phyloP scores from a whole-genome alignment of 2,113 vertebrate species.

The Callithrix jacchus region DNA sequence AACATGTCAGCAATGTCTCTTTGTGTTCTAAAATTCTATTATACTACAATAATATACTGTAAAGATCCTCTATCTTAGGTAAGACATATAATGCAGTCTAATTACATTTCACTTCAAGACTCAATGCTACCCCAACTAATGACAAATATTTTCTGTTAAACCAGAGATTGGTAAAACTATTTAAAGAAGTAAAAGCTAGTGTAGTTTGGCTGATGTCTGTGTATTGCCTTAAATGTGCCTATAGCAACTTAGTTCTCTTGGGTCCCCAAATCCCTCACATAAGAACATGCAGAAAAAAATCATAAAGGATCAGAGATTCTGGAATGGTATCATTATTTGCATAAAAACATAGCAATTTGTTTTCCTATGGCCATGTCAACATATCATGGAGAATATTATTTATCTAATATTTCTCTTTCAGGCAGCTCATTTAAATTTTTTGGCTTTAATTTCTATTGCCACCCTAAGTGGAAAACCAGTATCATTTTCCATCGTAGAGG shows the following conservation, averaged over 20 bases:
- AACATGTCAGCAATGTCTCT: neutral
- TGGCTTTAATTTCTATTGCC: neutral
- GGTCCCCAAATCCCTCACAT: neutral
- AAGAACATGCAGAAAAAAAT: neutral
- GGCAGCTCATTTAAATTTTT: neutral
- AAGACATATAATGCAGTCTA: neutral
- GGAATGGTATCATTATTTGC: neutral
- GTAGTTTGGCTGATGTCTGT: neutral
- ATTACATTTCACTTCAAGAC: conserved; percentile 24
- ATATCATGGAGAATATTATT: neutral
- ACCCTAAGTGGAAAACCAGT: neutral
- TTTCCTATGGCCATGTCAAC: neutral
- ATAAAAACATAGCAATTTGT: neutral
- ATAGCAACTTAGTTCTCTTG: neutral
- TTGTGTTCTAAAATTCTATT: neutral
- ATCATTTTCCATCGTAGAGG: neutral
- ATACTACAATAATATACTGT: neutral
- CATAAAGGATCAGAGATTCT: neutral
- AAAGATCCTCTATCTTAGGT: neutral
- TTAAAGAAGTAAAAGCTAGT: conserved; percentile 33
- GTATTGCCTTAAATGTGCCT: neutral
- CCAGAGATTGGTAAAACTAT: neutral
- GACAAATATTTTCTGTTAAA: conserved; percentile 9
- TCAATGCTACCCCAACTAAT: conserved; percentile 29
- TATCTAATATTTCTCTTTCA: conserved; percentile 22